phyloP scores from a whole-genome alignment of 2,113 vertebrate species.

The Oreochromis spilurus region DNA sequence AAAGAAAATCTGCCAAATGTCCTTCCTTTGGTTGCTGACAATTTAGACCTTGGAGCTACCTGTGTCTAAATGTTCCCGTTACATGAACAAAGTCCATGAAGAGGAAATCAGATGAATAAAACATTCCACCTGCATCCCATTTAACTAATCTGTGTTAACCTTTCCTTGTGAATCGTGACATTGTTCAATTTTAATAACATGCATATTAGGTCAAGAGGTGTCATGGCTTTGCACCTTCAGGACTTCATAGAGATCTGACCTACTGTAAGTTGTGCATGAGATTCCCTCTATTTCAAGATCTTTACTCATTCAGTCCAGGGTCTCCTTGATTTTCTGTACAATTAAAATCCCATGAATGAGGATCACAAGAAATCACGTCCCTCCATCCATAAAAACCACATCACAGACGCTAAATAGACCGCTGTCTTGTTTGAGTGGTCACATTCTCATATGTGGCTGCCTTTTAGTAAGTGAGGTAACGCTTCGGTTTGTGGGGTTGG shows the following conservation, averaged over 20 bases:
- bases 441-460: background rate
- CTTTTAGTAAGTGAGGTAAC: background rate
- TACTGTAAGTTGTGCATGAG: background rate
- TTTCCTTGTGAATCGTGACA: conserved; percentile 28
- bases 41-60: background rate
- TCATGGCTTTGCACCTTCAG: conserved; percentile 2
- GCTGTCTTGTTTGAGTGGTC: background rate
- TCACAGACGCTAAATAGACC: background rate
- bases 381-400: background rate
- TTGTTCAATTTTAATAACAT: conserved; percentile 32
- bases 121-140: background rate
- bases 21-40: background rate
- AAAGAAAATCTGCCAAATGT: background rate
- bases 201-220: conserved; percentile 11
- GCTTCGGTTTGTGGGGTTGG: background rate
- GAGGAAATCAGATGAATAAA: background rate
- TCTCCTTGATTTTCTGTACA: background rate
- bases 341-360: background rate
- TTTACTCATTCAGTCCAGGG: background rate
- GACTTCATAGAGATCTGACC: background rate
- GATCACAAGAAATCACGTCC: background rate
- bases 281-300: background rate
- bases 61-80: background rate
- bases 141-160: conserved; percentile 20
- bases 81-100: background rate